These are phyloP conservation scores for Serranochromis macrocephalus DNA, from an alignment of 2,113 vertebrate species.

Conservation along the genomic window DNA sequence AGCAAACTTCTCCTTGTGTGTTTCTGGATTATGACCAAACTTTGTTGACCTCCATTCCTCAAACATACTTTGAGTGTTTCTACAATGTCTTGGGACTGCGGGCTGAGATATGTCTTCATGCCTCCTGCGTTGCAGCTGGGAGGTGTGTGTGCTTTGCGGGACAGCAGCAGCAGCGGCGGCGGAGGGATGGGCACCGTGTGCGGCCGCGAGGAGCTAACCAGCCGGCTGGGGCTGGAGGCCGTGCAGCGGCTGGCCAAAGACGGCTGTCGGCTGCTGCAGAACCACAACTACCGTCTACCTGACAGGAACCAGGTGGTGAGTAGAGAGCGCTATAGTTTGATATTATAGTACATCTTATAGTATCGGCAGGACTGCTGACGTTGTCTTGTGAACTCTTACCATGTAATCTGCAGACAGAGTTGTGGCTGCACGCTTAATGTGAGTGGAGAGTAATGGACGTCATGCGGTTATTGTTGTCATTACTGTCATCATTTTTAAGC, in stretches of 20 bases:
- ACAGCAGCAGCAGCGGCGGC: background rate
- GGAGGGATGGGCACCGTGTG: constrained; percentile 74
- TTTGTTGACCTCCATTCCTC: background rate
- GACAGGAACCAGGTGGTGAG: constrained; percentile 83
- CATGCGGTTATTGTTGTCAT: constrained; percentile 27
- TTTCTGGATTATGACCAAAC: constrained; percentile 10
- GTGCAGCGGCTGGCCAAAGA: constrained; percentile 90
- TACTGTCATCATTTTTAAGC: constrained; percentile 4
- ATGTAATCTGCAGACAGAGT: background rate
- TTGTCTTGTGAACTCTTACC: background rate
- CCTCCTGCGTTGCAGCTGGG: constrained; percentile 88
- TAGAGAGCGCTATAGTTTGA: background rate
- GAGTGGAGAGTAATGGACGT: constrained; percentile 23
- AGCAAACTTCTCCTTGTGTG: background rate
- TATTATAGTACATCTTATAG: background rate
- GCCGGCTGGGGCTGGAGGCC: constrained; percentile 77
- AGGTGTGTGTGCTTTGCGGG: constrained; percentile 82
- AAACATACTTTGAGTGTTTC: background rate
- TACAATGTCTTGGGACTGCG: constrained; percentile 92
- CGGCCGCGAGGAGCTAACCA: constrained; percentile 83
- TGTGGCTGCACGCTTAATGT: background rate
- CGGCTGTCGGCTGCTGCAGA: constrained; percentile 84
- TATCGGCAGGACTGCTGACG: background rate
- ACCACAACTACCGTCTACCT: constrained; percentile 75
- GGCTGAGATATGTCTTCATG: constrained; percentile 91